A percentile compares a stretch with the other conserved stretches of the same genome.
Conservation (phyloP, 1,140 invertebrate genomes). For the Trichonephila clavata region DNA sequence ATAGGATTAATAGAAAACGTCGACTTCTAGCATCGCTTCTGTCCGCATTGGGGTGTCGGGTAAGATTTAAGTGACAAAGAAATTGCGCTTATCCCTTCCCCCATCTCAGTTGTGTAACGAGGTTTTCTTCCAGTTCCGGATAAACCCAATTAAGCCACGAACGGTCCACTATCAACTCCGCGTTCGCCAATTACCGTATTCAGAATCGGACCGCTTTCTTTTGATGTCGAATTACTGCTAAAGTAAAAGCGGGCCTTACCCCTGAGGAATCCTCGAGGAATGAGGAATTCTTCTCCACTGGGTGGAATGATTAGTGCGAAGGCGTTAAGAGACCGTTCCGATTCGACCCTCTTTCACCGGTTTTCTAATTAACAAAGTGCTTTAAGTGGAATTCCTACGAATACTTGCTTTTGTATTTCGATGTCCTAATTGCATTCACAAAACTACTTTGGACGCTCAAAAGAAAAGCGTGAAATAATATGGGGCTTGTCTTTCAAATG, state of each 20-base stretch:
- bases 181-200: not conserved
- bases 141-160: slow-evolving; percentile 26
- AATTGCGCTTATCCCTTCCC: not conserved
- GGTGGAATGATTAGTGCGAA: not conserved
- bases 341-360: not conserved
- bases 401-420: slow-evolving; percentile 5
- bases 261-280: not conserved
- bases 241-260: not conserved
- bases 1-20: no score
- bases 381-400: slow-evolving; percentile 8
- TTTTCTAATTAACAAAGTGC: slow-evolving; percentile 5
- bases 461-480: not conserved
- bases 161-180: not conserved
- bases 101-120: not conserved
- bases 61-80: no score
- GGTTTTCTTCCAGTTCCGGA: not conserved
- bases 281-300: not conserved
- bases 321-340: not conserved
- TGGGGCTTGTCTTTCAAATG: not conserved
- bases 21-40: no score
- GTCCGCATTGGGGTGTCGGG: no score
- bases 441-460: not conserved
- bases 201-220: not conserved
- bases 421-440: not conserved
- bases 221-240: not conserved